Percentiles rank a stretch among this genome's conserved stretches.
These are phyloP conservation scores for Axis porcinus DNA, from an alignment of 2,113 vertebrate species.

Conservation along the genomic window DNA sequence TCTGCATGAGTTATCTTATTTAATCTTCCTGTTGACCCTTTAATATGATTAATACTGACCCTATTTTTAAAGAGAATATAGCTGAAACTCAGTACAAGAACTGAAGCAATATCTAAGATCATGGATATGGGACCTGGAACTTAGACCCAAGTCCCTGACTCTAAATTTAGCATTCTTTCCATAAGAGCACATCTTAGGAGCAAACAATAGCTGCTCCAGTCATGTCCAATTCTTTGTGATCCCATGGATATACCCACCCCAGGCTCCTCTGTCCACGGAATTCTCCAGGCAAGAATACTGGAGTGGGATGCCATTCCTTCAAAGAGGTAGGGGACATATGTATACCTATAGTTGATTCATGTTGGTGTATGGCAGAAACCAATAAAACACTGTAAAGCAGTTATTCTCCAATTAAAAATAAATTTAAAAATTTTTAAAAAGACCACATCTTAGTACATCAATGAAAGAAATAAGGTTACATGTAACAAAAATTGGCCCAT, in stretches of 20 bases:
- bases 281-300: not conserved
- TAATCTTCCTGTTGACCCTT: not conserved
- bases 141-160: not conserved
- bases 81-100: not conserved
- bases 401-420: not conserved
- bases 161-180: not conserved
- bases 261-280: not conserved
- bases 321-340: not conserved
- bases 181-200: not conserved
- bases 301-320: not conserved
- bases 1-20: not conserved
- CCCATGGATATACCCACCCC: fast-evolving
- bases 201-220: not conserved
- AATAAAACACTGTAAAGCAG: not conserved
- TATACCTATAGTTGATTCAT: not conserved
- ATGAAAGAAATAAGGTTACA: not conserved
- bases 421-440: not conserved
- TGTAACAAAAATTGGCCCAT: not conserved
- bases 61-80: not conserved
- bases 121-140: not conserved
- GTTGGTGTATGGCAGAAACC: not conserved
- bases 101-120: not conserved
- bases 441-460: not conserved
- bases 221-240: too few relatives aligned
- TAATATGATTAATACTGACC: not conserved